A percentile compares a stretch with the other conserved stretches of the same genome.
Evolutionary conservation across 2,888 invertebrate species (phyloP).

Genomic region (Ariolimax columbianus): DNA sequence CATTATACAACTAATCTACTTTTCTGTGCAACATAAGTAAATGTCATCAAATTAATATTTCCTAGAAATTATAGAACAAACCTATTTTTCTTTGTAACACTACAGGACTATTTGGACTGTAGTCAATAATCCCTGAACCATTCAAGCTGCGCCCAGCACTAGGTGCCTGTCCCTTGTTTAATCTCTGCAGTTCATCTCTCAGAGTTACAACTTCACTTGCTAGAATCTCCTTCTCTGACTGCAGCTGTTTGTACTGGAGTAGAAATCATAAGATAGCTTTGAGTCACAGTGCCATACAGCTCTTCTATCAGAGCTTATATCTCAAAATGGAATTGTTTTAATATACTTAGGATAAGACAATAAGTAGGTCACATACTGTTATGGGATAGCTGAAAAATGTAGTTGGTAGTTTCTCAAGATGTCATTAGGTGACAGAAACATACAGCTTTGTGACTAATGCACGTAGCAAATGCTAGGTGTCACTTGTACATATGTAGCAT

Average conservation of each 20-base stretch:
- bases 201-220: constrained; percentile 71
- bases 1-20: neutral
- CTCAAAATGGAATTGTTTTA: too few species aligned
- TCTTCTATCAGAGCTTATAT: neutral
- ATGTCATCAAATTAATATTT: too few species aligned
- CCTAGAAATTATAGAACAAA: constrained; percentile 56
- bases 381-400: too few species aligned
- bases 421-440: too few species aligned
- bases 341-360: too few species aligned
- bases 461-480: too few species aligned
- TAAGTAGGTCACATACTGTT: too few species aligned
- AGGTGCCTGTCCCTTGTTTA: constrained; percentile 5
- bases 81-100: constrained; percentile 73
- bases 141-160: constrained; percentile 3
- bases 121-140: constrained; percentile 63
- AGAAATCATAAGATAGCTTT: neutral
- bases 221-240: constrained; percentile 74
- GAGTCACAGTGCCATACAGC: neutral
- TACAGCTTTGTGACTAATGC: too few species aligned
- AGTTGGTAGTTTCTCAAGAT: too few species aligned
- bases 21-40: too few species aligned
- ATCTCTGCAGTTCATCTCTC: constrained; percentile 61
- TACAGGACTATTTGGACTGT: constrained; percentile 69
- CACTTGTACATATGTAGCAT: too few species aligned
- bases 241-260: constrained; percentile 62